Evolutionary conservation across 35 echinoderm and acorn worm genomes (phyloP).

Genomic region (Nesometra sesokonis): DNA sequence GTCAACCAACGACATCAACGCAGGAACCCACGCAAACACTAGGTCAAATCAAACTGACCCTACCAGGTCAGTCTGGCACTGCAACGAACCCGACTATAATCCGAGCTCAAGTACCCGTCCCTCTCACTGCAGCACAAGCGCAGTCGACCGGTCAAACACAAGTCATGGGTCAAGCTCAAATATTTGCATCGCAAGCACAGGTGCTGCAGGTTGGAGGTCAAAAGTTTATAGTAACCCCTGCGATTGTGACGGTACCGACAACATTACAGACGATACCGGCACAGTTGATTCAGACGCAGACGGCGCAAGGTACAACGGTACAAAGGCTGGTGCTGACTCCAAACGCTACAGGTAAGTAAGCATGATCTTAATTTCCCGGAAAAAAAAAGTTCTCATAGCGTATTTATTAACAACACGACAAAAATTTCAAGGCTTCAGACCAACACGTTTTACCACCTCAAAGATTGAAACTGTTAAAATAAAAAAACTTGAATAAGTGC

Average conservation of each 20-base stretch:
- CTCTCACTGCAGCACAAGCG: background rate
- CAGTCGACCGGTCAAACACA: background rate
- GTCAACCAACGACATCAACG: background rate
- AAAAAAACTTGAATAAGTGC: too few relatives aligned
- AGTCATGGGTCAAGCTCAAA: conserved; percentile 71
- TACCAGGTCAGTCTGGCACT: background rate
- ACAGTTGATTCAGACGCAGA: conserved; percentile 82
- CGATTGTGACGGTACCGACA: conserved; percentile 80
- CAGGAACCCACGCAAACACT: background rate
- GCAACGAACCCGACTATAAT: background rate
- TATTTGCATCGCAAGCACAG: conserved; percentile 84
- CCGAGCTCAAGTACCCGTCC: background rate
- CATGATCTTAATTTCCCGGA: too few relatives aligned
- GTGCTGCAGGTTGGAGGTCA: conserved; percentile 83
- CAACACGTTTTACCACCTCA: too few relatives aligned
- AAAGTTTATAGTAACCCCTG: conserved; percentile 92
- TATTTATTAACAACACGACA: too few relatives aligned
- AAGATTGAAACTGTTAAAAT: too few relatives aligned
- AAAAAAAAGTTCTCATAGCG: too few relatives aligned
- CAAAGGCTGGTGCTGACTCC: conserved; percentile 87
- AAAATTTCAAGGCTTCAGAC: too few relatives aligned
- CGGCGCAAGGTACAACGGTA: conserved; percentile 68
- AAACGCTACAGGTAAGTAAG: conserved; percentile 27
- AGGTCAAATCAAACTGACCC: background rate
- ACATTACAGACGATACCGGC: conserved; percentile 87